These are phyloP conservation scores for Drosophila pseudoobscura DNA, from an alignment of 1,140 invertebrate species.

Conservation along the genomic window DNA sequence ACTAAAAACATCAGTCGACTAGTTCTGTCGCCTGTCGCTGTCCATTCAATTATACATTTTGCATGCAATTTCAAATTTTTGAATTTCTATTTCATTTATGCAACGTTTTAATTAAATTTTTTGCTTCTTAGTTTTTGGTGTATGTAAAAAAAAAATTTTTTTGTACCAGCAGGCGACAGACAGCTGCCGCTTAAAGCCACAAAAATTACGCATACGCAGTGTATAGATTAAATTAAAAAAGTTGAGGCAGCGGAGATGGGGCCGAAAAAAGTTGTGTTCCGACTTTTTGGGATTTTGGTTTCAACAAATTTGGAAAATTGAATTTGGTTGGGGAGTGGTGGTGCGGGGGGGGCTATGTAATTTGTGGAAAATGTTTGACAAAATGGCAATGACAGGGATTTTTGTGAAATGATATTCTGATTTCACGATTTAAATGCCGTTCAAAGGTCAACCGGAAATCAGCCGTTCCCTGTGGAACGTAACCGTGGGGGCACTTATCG, in stretches of 20 bases:
- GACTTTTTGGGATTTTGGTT: slow-evolving; percentile 51
- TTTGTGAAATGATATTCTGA: slow-evolving; percentile 17
- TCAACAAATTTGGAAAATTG: slow-evolving; percentile 47
- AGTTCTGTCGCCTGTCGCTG: slow-evolving; percentile 35
- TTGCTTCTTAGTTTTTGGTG: slow-evolving; percentile 24
- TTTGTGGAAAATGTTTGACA: slow-evolving; percentile 44
- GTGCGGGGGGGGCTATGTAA: slow-evolving; percentile 26
- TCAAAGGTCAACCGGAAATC: slow-evolving; percentile 15
- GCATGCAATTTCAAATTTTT: slow-evolving; percentile 61
- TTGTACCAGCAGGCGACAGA: slow-evolving; percentile 11
- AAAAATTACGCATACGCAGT: slow-evolving; percentile 73
- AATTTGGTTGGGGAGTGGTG: slow-evolving; percentile 32
- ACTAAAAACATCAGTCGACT: slow-evolving; percentile 33
- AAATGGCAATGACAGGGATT: slow-evolving; percentile 40
- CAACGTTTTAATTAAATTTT: slow-evolving; percentile 78
- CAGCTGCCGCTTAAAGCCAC: slow-evolving; percentile 60
- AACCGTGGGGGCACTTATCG: slow-evolving; percentile 46
- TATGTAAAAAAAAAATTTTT: background rate
- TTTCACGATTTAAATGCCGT: slow-evolving; percentile 6
- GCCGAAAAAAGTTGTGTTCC: slow-evolving; percentile 40
- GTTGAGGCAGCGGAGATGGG: slow-evolving; percentile 39
- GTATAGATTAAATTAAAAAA: slow-evolving; percentile 75
- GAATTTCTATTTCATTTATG: slow-evolving; percentile 65
- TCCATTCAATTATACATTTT: slow-evolving; percentile 76
- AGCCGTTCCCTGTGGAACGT: background rate